Conservation (phyloP, 2,113 vertebrate genomes). For the Plestiodon gilberti region DNA sequence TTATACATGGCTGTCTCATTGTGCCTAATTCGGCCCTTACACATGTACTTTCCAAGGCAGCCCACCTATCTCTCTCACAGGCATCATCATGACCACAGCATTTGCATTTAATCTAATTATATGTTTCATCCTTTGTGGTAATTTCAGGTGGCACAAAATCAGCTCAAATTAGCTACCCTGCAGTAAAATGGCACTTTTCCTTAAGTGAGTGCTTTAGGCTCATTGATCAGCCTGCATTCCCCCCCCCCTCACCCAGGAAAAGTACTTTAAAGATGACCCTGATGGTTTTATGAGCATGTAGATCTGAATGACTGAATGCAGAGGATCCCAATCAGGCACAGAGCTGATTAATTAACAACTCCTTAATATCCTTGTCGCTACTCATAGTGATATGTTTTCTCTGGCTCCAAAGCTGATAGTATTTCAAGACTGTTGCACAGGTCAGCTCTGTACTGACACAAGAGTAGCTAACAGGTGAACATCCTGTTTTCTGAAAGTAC, state of each 20-base stretch:
- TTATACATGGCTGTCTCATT: no score
- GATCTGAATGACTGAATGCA: slow-evolving; percentile 14
- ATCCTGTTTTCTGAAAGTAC: background rate
- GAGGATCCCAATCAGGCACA: slow-evolving; percentile 9
- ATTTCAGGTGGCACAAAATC: slow-evolving; percentile 9
- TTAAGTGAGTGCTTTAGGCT: slow-evolving; percentile 17
- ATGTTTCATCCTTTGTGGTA: background rate
- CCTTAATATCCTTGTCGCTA: background rate
- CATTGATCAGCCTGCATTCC: slow-evolving; percentile 12
- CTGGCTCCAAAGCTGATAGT: background rate
- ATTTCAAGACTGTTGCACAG: background rate
- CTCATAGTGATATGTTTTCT: background rate
- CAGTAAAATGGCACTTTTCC: background rate
- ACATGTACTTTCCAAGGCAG: background rate
- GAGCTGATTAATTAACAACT: slow-evolving; percentile 20
- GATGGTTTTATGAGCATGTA: slow-evolving; percentile 16
- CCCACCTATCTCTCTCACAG: slow-evolving; percentile 3
- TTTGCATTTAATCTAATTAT: slow-evolving; percentile 26
- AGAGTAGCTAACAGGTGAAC: background rate
- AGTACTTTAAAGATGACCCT: slow-evolving; percentile 18
- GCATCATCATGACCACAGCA: slow-evolving; percentile 12
- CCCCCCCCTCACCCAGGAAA: background rate
- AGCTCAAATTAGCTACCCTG: background rate
- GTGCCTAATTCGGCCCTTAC: no score
- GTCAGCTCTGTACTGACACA: background rate